A percentile compares a stretch with the other conserved stretches of the same genome.
Conservation (phyloP, 2,113 vertebrate species). For the Hoplias malabaricus region DNA sequence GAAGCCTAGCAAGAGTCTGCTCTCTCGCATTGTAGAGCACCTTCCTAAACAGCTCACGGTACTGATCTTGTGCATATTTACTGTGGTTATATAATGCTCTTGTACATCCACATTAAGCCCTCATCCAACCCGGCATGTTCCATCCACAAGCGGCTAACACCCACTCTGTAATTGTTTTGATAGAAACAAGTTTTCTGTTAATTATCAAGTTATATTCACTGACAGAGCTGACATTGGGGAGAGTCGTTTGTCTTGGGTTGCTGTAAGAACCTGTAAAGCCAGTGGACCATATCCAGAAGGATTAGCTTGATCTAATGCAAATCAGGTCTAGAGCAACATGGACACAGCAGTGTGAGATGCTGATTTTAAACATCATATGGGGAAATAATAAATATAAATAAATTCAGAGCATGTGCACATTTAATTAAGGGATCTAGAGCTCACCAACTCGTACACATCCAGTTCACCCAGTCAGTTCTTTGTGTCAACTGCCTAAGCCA, state of each 20-base stretch:
- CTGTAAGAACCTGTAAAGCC: not conserved
- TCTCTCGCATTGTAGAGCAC: constrained; percentile 88
- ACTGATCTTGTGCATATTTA: constrained; percentile 51
- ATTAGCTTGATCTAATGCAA: too few species aligned
- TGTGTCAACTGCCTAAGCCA: too few species aligned
- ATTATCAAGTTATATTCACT: not conserved
- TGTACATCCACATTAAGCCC: not conserved
- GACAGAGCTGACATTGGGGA: not conserved
- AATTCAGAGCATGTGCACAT: too few species aligned
- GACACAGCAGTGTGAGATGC: too few species aligned
- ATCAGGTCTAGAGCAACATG: too few species aligned
- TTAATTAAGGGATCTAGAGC: too few species aligned
- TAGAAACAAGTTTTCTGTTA: not conserved
- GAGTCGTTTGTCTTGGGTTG: not conserved
- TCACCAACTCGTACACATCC: too few species aligned
- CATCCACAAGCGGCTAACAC: not conserved
- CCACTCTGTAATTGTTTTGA: not conserved
- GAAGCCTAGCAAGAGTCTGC: constrained; percentile 87
- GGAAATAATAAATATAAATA: too few species aligned
- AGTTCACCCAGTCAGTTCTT: too few species aligned
- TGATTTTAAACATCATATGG: too few species aligned
- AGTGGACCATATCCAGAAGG: not conserved
- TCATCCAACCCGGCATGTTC: not conserved
- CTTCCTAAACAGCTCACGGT: constrained; percentile 95
- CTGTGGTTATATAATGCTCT: not conserved